Evolutionary conservation across 1,140 invertebrate species (phyloP), one percentile per base, ranked within the genome.

Genomic region (Achroia grisella): DNA sequence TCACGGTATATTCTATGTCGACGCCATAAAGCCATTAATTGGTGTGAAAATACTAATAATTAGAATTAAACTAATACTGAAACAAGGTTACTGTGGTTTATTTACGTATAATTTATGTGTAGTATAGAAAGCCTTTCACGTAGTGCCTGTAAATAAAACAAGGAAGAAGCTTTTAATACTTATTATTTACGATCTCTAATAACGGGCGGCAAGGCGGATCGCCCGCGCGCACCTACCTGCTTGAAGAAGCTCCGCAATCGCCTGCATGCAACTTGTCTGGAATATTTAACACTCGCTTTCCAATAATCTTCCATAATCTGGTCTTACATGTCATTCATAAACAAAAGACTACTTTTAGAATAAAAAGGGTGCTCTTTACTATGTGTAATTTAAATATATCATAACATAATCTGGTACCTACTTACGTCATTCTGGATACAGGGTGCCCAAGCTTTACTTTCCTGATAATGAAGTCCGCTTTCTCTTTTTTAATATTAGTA

Each of bases 161-260:
- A 62, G 50, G 47, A 55, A 62, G 67, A 63, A 63, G 59, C 62
- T 65, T 73, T 71, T 74, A 73, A 71, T 75, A 67, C 63, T 69
- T 71, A 72, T 75, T 80, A 83, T 80, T 83, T 80, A 83, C 69
- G 76, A 52, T 49, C 59, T 49, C 62, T 79, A 80, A 83, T 80
- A 80, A 71, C 67, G 61, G 61, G 49, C 59, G 51, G 58, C 43
- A 39, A 31, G 45, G 35, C 17, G 35, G 17, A 43, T 44, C 48
- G 41, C 44, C 56, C 52, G 48, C 48, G 39, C 50, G 51, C 10
- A 45, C 57, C 51, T 28, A 12, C 8, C 43, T 33, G 45, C 47
- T 45, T 62, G 55, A 56, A 64, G 50, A 43, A 62, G 62, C 59
- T 23, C 17, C 17, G 17, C 17, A 2, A 60, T 35, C 14, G 34